Conservation (phyloP, 1,140 invertebrate species). For the Temnothorax curvispinosus region DNA sequence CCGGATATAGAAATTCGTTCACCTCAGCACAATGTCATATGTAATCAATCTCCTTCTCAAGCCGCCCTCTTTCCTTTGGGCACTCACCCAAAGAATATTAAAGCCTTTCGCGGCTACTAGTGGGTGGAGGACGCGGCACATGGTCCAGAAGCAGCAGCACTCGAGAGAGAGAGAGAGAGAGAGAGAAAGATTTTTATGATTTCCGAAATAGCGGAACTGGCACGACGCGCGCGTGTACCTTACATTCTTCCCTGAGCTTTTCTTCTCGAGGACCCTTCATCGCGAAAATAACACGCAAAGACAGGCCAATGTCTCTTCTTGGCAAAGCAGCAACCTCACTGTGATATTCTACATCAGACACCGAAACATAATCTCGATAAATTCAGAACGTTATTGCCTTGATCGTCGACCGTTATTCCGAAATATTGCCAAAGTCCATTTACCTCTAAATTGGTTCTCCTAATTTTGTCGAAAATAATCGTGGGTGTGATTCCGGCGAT, state of each 20-base stretch:
- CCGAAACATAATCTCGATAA: not conserved
- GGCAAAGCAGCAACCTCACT: not conserved
- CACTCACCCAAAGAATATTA: slow-evolving; percentile 48
- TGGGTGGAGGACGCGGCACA: not conserved
- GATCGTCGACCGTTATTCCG: not conserved
- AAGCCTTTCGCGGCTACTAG: slow-evolving; percentile 23
- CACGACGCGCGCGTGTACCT: slow-evolving; percentile 8
- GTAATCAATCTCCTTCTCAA: slow-evolving; percentile 41
- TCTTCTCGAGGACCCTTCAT: not conserved
- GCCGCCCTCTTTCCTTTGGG: not conserved
- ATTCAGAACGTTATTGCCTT: not conserved
- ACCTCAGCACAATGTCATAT: not conserved
- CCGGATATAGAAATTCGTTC: slow-evolving; percentile 27
- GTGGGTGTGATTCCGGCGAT: not conserved
- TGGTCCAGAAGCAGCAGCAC: not conserved
- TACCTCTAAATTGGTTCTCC: not conserved
- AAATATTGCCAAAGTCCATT: not conserved
- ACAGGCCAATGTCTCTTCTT: not conserved
- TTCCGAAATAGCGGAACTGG: slow-evolving; percentile 39
- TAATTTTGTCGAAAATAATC: not conserved
- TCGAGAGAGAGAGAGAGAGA: not conserved
- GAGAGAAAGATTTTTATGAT: slow-evolving; percentile 57
- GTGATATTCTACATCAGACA: not conserved
- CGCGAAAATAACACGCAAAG: slow-evolving; percentile 16
- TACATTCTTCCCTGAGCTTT: not conserved